Base-by-base conservation (phyloP, 2,888 invertebrate species). In the Agriopis marginaria region DNA sequence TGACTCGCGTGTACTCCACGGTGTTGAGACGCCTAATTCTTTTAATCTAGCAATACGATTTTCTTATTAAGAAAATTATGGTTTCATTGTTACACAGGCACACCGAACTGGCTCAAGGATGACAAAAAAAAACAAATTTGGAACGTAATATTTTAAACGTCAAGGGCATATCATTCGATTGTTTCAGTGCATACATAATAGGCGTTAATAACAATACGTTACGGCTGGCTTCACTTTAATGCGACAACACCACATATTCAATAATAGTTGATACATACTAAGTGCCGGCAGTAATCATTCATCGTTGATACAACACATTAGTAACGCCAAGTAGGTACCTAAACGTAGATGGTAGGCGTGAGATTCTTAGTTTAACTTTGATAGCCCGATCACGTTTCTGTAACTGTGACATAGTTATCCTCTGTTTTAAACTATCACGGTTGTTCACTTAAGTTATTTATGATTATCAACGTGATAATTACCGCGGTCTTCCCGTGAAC, bases 1-100 rank as follows among this genome's bases (percentile, higher is more conserved):
- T 55, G 74, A 70, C 72, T 74, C 63, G 69, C 44, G 55, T 66
- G 66, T 77, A 81, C 77, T 80, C 79, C 80, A 78, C 70, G 66
- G 23, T 70, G 32, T 63, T 60, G 45, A 11, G 47, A 59, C 58
- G 58, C 67, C 62, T 63, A 59, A 67, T 68, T 68, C 4, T 60
- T 64, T 55, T 59, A 7, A 23, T 17, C 10, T n/a, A 61, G 54
- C 50, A 62, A 56, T 56, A 11, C 23, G 9, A 56, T 10, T 42
- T 39, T n/a, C 8, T 23, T 23, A 23, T 7, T 6, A 51, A 3
- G 32, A 1, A 11, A 14, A 17, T 17, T 3, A 8, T 7, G 49
- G 54, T 45, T 32, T 54, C 10, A 3, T 39, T n/a, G n/a, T 12
- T 54, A 14, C 4, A 14, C 17, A 32, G 53, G 11, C 32, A 53